Conservation (phyloP, 1,140 invertebrate species). For the Trichonephila inaurata region DNA sequence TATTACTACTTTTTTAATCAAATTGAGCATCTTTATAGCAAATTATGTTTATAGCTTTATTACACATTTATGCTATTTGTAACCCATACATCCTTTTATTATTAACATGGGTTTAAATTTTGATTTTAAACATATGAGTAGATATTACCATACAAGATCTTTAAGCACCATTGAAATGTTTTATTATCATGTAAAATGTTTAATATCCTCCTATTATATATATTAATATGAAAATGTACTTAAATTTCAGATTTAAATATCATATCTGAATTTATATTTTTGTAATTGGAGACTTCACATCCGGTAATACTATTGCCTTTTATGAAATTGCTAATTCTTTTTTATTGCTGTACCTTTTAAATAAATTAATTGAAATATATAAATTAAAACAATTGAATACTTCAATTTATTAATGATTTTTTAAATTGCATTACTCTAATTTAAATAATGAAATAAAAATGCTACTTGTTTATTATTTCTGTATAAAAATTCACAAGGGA, state of each 20-base stretch:
- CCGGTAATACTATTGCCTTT: neutral
- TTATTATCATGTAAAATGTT: neutral
- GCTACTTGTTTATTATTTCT: no score
- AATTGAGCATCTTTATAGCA: neutral
- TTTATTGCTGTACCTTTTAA: no score
- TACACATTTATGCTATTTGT: neutral
- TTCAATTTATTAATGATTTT: no score
- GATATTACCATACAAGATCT: no score
- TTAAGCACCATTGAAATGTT: neutral
- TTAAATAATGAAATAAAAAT: no score
- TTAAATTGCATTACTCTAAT: no score
- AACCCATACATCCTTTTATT: neutral
- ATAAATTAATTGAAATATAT: no score
- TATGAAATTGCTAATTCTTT: neutral
- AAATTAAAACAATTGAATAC: no score
- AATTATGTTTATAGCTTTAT: neutral
- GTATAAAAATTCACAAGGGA: no score
- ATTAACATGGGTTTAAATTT: neutral
- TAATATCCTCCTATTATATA: no score
- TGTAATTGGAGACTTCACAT: neutral
- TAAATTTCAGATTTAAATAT: neutral
- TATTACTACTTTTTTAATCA: neutral
- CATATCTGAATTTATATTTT: slow-evolving; percentile 4
- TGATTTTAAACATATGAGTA: no score
- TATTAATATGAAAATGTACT: neutral